These are phyloP conservation scores for Megastigmus dorsalis DNA, from an alignment of 2,888 invertebrate species.

Conservation along the genomic window DNA sequence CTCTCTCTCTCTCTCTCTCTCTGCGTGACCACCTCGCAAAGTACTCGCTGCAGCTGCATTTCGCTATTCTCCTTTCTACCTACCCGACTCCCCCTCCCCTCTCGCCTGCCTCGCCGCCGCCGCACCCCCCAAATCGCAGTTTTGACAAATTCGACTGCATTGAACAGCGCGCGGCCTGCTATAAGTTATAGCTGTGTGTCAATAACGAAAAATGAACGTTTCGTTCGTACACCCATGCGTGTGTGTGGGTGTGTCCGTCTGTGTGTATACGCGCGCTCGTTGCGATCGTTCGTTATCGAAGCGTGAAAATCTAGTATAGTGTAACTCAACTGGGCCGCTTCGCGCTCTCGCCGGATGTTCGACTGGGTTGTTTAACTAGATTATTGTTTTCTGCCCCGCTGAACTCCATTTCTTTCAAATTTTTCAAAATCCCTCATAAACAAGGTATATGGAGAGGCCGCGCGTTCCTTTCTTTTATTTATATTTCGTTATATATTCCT, in stretches of 20 bases:
- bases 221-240: no score
- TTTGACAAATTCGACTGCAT: constrained; percentile 40
- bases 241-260: no score
- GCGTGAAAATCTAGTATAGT: constrained; percentile 33
- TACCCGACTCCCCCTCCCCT: no score
- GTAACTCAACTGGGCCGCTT: constrained; percentile 15
- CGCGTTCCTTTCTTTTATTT: background rate
- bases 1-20: background rate
- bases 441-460: background rate
- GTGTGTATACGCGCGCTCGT: background rate
- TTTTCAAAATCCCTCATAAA: background rate
- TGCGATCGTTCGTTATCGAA: constrained; percentile 8
- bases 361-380: constrained; percentile 8
- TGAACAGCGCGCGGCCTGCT: background rate
- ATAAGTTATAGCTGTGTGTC: constrained; percentile 3
- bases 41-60: background rate
- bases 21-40: background rate
- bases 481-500: background rate
- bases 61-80: no score
- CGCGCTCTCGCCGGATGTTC: constrained; percentile 1
- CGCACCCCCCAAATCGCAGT: no score
- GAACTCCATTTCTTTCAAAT: background rate
- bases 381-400: background rate
- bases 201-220: constrained; percentile 34
- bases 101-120: no score